Percentiles rank a stretch among this genome's conserved stretches.
Evolutionary conservation across 1,140 invertebrate species (phyloP).

Genomic region (Periplaneta americana): DNA sequence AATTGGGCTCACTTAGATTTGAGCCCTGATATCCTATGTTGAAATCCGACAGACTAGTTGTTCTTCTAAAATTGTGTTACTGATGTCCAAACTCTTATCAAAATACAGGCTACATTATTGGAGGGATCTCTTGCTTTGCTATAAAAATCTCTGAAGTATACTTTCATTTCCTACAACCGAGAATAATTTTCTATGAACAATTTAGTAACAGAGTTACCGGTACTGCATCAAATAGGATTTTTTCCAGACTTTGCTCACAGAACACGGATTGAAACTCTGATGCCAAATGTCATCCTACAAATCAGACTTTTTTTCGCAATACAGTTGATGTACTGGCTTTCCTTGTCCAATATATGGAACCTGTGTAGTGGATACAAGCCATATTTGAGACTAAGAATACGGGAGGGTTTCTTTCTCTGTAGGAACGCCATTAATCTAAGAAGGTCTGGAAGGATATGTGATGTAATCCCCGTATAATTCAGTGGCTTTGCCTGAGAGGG

Average conservation of each 20-base stretch:
- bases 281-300: not conserved
- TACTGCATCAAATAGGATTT: no score
- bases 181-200: no score
- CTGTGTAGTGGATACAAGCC: not conserved
- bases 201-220: no score
- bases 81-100: no score
- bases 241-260: not conserved
- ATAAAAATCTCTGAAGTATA: no score
- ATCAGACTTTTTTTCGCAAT: not conserved
- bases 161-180: no score
- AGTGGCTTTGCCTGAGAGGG: not conserved
- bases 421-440: not conserved
- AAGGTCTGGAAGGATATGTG: not conserved
- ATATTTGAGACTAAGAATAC: not conserved
- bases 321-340: not conserved
- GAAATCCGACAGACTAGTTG: no score
- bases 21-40: no score
- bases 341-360: not conserved
- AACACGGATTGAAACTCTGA: not conserved
- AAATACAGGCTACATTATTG: no score
- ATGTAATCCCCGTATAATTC: not conserved
- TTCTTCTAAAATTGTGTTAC: no score
- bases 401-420: not conserved
- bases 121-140: no score
- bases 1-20: no score